phyloP scores from a whole-genome alignment of 2,797 vertebrate species.

The Gymnoscopelus microlampas region DNA sequence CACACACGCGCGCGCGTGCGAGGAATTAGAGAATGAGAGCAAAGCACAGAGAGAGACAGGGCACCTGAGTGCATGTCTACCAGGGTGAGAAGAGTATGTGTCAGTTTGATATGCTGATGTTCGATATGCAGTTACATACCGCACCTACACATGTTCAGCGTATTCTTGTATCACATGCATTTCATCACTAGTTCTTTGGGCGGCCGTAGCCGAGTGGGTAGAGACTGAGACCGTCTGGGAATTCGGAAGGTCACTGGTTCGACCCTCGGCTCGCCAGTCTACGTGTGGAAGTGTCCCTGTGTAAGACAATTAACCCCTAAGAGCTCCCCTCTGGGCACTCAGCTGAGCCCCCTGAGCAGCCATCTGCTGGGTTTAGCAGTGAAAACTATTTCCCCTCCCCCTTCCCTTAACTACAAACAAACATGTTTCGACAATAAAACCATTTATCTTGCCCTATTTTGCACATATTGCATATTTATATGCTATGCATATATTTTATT shows the following conservation, averaged over 20 bases:
- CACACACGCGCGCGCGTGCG: not conserved
- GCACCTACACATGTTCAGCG: not conserved
- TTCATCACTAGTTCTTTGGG: not conserved
- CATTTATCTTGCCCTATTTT: not conserved
- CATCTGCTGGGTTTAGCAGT: too few relatives aligned
- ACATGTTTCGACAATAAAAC: not conserved
- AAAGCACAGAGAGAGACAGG: conserved; percentile 28
- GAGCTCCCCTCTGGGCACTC: too few relatives aligned
- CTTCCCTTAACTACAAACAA: not conserved
- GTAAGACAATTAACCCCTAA: too few relatives aligned
- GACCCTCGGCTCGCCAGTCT: too few relatives aligned
- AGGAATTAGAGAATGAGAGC: not conserved
- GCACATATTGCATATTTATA: not conserved
- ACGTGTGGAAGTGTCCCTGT: too few relatives aligned
- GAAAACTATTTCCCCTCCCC: too few relatives aligned
- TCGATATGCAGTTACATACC: conserved; percentile 42
- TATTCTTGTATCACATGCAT: conserved; percentile 13
- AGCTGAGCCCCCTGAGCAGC: too few relatives aligned
- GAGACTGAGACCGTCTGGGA: too few relatives aligned
- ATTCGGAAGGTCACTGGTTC: too few relatives aligned
- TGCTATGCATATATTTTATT: too few relatives aligned
- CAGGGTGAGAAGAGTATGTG: conserved; percentile 57
- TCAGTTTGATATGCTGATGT: conserved; percentile 31
- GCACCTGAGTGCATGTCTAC: conserved; percentile 50
- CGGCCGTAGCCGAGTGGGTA: too few relatives aligned